Evolutionary conservation across 2,888 invertebrate genomes (phyloP), one percentile per base, ranked within the genome.

Genomic region (Cryptocephalus moraei): DNA sequence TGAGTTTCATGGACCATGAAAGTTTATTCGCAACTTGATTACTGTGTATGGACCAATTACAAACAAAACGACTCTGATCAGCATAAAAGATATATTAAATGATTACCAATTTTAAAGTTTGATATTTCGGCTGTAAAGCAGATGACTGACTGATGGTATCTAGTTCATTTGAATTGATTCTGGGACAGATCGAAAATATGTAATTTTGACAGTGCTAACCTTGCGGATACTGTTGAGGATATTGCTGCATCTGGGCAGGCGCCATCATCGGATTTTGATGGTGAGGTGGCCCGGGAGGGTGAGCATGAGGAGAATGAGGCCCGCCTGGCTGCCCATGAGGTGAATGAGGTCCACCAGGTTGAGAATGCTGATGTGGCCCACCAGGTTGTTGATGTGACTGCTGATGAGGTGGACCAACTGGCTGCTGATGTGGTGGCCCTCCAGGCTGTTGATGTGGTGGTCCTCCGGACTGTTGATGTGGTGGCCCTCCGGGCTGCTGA

Each of bases 181-280:
- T 13, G 12, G 12, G 9, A 6, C n/a, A 45, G 13, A 39, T 39
- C 9, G 9, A 36, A 39, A 45, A 8, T 31, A 22, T 31, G 9
- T 40, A n/a, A 32, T 64, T 4, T 45, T n/a, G 2, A 6, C 39
- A 33, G 11, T 1, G 4, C 36, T 31, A 14, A 39, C 57, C 58
- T 54, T 53, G 57, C 9, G 57, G 55, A 46, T 60, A 59, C 44
- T 57, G 62, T 39, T 62, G 63, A 8, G 56, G 58, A 39, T 59
- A 59, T 41, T 74, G 73, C 44, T 64, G 62, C 13, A 69, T 69
- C 50, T 73, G 73, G 8, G 68, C 65, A 2, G 68, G 58, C 59
- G 69, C 59, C 71, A 75, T 68, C 62, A 68, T 69, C 4, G 65
- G 62, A 62, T 46, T 53, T 40, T 72, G 57, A 58, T 63, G 60